Base-by-base conservation (phyloP, 2,113 vertebrate genomes). In the Junco hyemalis region DNA sequence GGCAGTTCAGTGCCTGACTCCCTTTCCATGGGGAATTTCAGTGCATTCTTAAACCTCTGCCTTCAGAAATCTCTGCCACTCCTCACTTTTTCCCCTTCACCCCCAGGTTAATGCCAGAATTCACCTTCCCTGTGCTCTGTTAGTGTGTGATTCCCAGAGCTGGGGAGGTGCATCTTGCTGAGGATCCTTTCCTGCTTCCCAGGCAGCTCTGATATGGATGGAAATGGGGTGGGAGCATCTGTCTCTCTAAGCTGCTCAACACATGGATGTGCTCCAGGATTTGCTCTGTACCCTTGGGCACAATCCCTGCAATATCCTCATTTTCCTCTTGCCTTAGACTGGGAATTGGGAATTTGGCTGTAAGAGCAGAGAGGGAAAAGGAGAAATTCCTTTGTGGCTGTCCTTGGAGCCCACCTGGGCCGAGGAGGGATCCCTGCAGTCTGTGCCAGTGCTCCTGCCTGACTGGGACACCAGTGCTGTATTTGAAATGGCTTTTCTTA, bases 171-270 rank as follows among this genome's bases (percentile, higher is more conserved):
- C 24, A 8, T 15, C 42, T 48, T 22, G 71, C 7, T 40, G 61
- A 8, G 36, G 71, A 1, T 33, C 31, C 50, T 23, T 8, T 29
- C 8, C 1, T 2, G 24, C 21, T 65, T 8, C 72, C 59, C 45
- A 31, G 29, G 8, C 22, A 15, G 4, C 31, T 47, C 14, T 5
- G 4, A 0, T 6, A 0, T 4, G 42, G 14, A 14, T 68, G 81
- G 26, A 14, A 9, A 6, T 3, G n/a, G 35, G 10, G 2, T 14
- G 8, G 77, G 77, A 83, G 28, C 60, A 16, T 45, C 64, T 65
- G 51, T 19, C 57, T 64, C 14, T 29, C 57, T 28, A 0, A 63
- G 59, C 83, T 80, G 70, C 35, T 64, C 82, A 33, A 1, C 57
- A 64, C 63, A 3, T 11, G 68, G 24, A 14, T 22, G 0, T 35